phyloP scores from a whole-genome alignment of 2,113 vertebrate species.

The Salvelinus sp. region DNA sequence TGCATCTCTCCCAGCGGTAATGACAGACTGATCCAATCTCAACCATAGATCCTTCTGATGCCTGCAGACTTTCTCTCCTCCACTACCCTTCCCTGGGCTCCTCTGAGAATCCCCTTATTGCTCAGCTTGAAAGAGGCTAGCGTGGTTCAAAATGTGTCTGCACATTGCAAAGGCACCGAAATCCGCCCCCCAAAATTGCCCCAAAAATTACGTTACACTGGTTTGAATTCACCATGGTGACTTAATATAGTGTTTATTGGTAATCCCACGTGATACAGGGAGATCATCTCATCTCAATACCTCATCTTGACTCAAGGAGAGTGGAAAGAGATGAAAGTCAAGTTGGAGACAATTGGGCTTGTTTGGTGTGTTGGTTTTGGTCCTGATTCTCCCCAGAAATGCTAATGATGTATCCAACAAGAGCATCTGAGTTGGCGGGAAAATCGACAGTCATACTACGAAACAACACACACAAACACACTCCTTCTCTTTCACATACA shows the following conservation, averaged over 20 bases:
- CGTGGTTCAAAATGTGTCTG: too few species aligned
- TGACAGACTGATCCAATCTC: conserved; percentile 28
- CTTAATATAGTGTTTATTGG: too few species aligned
- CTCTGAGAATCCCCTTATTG: too few species aligned
- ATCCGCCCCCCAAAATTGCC: not conserved
- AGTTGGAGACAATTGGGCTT: not conserved
- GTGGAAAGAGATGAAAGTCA: not conserved
- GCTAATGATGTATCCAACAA: conserved; percentile 50
- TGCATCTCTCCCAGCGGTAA: not conserved
- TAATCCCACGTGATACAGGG: not conserved
- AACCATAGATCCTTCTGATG: not conserved
- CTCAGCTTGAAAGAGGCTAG: not conserved
- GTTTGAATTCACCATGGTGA: not conserved
- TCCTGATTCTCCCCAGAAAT: conserved; percentile 61
- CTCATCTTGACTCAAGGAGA: too few species aligned
- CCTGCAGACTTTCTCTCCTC: not conserved
- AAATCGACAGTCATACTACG: conserved; percentile 51
- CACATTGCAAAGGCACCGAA: too few species aligned
- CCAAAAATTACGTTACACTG: too few species aligned
- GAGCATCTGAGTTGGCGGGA: conserved; percentile 42
- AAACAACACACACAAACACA: conserved; percentile 45
- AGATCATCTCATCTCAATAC: not conserved
- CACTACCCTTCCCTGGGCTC: not conserved
- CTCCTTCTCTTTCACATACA: not conserved
- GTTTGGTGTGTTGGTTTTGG: conserved; percentile 24